Evolutionary conservation across 2,888 invertebrate genomes (phyloP).

Genomic region (Achlya flavicornis): DNA sequence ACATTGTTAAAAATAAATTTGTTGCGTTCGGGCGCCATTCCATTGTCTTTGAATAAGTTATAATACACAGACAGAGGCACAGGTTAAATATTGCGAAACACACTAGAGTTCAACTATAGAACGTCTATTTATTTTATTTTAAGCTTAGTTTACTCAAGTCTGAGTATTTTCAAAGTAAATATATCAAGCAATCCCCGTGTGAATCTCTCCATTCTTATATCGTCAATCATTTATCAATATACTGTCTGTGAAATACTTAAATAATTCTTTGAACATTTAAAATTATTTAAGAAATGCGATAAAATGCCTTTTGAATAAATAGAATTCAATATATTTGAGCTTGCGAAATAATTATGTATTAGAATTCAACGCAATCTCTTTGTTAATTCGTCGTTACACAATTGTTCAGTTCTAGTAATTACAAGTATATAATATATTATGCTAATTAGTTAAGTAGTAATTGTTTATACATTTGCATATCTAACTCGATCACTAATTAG

Average conservation of each 20-base stretch:
- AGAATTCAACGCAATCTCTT: not conserved
- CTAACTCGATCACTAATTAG: not conserved
- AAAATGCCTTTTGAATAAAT: no score
- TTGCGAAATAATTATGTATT: not conserved
- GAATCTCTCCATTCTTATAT: no score
- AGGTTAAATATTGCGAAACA: not conserved
- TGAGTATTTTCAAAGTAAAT: no score
- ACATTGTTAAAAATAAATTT: constrained; percentile 15
- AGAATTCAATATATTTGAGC: not conserved
- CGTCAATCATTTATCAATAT: no score
- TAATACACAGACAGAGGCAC: not conserved
- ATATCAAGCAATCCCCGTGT: no score
- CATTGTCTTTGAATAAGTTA: constrained; percentile 9
- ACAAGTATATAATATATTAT: not conserved
- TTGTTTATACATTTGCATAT: not conserved
- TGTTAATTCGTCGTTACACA: not conserved
- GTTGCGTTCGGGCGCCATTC: not conserved
- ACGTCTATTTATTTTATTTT: no score
- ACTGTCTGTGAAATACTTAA: no score
- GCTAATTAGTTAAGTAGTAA: not conserved
- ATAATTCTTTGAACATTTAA: no score
- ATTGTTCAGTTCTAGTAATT: not conserved
- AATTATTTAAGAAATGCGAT: no score
- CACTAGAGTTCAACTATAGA: not conserved
- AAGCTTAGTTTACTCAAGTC: no score